These are phyloP conservation scores for Amphipoea lucens DNA, from an alignment of 2,888 invertebrate genomes.

Conservation along the genomic window DNA sequence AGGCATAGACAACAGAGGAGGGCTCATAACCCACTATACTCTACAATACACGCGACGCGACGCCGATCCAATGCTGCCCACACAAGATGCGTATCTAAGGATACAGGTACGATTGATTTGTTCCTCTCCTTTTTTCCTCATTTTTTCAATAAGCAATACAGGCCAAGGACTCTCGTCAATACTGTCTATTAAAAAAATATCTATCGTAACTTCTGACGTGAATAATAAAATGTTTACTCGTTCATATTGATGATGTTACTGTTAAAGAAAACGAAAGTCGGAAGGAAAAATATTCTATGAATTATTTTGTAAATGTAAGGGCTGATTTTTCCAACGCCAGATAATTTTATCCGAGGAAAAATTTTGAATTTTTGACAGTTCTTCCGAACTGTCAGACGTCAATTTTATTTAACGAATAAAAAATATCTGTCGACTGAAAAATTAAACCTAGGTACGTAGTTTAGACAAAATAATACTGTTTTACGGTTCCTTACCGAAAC, in stretches of 20 bases:
- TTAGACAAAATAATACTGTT: neutral
- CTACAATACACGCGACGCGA: conserved; percentile 86
- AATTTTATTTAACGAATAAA: no score
- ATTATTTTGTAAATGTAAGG: conserved; percentile 1
- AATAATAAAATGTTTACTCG: conserved; percentile 13
- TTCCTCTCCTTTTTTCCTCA: neutral
- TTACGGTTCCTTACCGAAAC: neutral
- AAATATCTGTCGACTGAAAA: no score
- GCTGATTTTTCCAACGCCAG: no score
- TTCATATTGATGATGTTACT: neutral
- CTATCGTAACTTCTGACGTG: neutral
- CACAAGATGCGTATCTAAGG: conserved; percentile 84
- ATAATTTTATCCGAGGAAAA: no score
- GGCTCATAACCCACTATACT: conserved; percentile 89
- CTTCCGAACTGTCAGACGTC: no score
- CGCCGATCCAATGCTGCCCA: conserved; percentile 81
- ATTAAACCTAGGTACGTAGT: neutral
- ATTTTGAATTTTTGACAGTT: no score
- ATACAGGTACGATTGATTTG: conserved; percentile 77
- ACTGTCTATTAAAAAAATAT: neutral
- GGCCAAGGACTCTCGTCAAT: neutral
- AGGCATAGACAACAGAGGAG: conserved; percentile 92
- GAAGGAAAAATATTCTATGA: neutral
- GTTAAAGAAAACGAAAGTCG: conserved; percentile 6
- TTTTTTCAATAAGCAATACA: neutral